These are phyloP conservation scores for Micropoecilia bifurca DNA, from an alignment of 2,797 vertebrate genomes.

Conservation along the genomic window DNA sequence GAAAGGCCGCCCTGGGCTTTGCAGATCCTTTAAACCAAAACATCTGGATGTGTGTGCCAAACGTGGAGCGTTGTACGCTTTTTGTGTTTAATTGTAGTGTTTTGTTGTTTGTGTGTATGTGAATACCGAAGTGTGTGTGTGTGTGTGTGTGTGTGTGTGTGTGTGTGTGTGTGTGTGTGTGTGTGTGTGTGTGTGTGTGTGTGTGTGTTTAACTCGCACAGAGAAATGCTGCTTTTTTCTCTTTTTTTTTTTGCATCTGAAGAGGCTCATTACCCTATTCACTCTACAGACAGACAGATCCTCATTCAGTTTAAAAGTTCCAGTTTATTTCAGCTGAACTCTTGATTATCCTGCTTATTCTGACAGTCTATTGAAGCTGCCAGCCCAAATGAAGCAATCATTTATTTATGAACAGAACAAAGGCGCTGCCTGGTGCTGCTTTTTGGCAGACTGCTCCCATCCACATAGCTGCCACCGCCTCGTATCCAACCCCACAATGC, in stretches of 20 bases:
- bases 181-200: conserved; percentile 29
- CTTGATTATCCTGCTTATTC: conserved; percentile 72
- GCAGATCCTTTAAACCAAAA: conserved; percentile 48
- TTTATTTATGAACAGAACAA: conserved; percentile 77
- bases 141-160: conserved; percentile 22
- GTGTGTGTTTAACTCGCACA: conserved; percentile 8
- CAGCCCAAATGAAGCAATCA: conserved; percentile 75
- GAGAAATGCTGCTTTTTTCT: conserved; percentile 3
- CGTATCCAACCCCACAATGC: conserved; percentile 57
- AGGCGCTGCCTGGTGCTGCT: conserved; percentile 69
- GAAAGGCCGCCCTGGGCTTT: conserved; percentile 64
- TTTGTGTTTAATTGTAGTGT: conserved; percentile 40
- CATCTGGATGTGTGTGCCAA: conserved; percentile 41
- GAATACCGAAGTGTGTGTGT: conserved; percentile 41
- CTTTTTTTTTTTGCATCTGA: conserved; percentile 45
- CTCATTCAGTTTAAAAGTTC: conserved; percentile 71
- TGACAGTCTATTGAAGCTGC: conserved; percentile 68
- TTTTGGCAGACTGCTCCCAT: conserved; percentile 69
- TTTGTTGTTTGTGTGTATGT: conserved; percentile 30
- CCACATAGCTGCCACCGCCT: conserved; percentile 55
- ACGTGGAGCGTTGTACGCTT: conserved; percentile 43
- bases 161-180: conserved; percentile 36
- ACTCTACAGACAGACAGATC: conserved; percentile 65
- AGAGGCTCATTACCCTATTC: conserved; percentile 69
- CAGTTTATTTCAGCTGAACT: conserved; percentile 67